Conservation (phyloP, 2,113 vertebrate genomes). For the Danionella cerebrum region DNA sequence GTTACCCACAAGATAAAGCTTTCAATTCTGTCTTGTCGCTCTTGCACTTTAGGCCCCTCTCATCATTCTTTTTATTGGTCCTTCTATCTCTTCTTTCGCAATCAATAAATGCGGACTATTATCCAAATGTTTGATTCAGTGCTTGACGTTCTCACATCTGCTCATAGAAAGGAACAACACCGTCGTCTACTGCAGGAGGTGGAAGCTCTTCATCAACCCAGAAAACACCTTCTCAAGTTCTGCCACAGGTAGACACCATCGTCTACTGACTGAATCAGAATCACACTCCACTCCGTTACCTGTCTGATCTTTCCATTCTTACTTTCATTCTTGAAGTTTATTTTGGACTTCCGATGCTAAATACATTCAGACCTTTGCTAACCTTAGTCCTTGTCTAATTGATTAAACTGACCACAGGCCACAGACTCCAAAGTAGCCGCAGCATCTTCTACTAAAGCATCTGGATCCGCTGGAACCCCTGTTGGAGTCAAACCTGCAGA, state of each 20-base stretch:
- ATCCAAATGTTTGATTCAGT: neutral
- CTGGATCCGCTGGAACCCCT: slow-evolving; percentile 11
- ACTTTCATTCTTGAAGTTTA: neutral
- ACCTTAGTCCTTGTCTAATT: too few relatives aligned
- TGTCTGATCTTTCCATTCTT: neutral
- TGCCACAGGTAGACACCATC: slow-evolving; percentile 48
- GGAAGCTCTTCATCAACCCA: slow-evolving; percentile 26
- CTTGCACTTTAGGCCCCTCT: too few relatives aligned
- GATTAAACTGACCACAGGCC: slow-evolving; percentile 49
- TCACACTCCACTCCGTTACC: neutral
- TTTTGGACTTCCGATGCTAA: too few relatives aligned
- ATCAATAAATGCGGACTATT: neutral
- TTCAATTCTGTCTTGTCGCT: too few relatives aligned
- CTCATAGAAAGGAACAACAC: slow-evolving; percentile 54
- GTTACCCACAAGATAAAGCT: too few relatives aligned
- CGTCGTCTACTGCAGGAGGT: slow-evolving; percentile 10
- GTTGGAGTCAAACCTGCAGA: slow-evolving; percentile 38
- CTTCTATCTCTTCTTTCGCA: too few relatives aligned
- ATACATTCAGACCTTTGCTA: too few relatives aligned
- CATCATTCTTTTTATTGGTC: too few relatives aligned
- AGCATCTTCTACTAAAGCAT: slow-evolving; percentile 37
- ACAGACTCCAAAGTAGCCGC: slow-evolving; percentile 1
- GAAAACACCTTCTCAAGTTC: slow-evolving; percentile 42
- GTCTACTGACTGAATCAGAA: neutral
- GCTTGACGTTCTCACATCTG: slow-evolving; percentile 16